Base-by-base conservation (phyloP, 1,140 invertebrate species). In the Pinna nobilis region DNA sequence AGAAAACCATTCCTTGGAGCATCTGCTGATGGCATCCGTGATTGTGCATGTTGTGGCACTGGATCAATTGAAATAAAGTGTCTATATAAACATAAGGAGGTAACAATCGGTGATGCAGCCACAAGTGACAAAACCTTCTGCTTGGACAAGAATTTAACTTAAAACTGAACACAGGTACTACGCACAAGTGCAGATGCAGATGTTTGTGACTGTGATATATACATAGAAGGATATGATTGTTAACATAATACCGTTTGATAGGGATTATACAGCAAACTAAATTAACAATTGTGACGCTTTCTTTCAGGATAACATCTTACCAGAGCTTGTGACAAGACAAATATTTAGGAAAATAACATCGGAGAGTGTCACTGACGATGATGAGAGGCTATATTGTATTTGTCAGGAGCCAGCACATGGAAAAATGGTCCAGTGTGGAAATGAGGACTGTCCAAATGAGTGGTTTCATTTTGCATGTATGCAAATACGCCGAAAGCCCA, bases 31-130 rank as follows among this genome's bases (percentile, higher is more conserved):
- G 39, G 39, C 7, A 44, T 44, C 18, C 7, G 39, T 9, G 39
- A 44, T 25, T 74, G 53, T 57, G 3, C 39, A 9, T 74, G 72
- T 60, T 74, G 66, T 61, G 74, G 63, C 33, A 60, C 59, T 57
- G 74, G 61, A 18, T 18, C 18, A n/a, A 13, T 76, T 9, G 67
- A 76, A 41, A 65, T 76, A 44, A 71, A 76, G 49, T 76, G 74
- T 39, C 55, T 61, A 7, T 70, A 39, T 23, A 76, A 70, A 23
- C 39, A 70, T 37, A 55, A 49, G 15, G 49, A 70, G 32, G 55
- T 5, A 11, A 47, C 53, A 15, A 39, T 76, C 28, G 5, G 13
- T 5, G 23, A 66, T 25, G 68, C 60, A 39, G 11, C 51, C 30
- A 4, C 20, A 7, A 51, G n/a, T 25, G 66, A 76, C 30, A 30